A percentile compares a stretch with the other conserved stretches of the same genome.
Evolutionary conservation across 2,113 vertebrate genomes (phyloP).

Genomic region (Aspiorhynchus laticeps): DNA sequence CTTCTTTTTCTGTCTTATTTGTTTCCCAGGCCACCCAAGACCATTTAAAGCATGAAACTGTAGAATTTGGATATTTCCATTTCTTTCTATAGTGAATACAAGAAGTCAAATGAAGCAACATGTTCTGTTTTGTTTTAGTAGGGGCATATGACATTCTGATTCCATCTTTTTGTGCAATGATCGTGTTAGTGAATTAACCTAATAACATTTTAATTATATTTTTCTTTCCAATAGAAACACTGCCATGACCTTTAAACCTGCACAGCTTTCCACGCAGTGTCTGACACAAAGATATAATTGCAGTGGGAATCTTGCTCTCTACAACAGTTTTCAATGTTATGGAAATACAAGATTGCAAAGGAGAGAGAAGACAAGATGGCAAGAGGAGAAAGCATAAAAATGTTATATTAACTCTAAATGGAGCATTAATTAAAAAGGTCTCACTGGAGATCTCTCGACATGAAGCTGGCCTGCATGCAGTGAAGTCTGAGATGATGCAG

Average conservation of each 20-base stretch:
- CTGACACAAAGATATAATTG: neutral
- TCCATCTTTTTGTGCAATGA: neutral
- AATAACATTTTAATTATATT: slow-evolving; percentile 2
- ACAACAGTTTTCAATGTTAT: neutral
- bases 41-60: neutral
- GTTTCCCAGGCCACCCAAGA: neutral
- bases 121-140: neutral
- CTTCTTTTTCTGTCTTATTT: neutral
- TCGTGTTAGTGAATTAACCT: neutral
- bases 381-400: slow-evolving; percentile 11
- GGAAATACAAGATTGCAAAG: neutral
- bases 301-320: neutral
- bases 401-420: slow-evolving; percentile 55
- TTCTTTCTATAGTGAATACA: neutral
- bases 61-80: neutral
- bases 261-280: neutral
- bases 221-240: neutral
- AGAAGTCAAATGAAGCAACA: neutral
- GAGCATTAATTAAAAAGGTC: slow-evolving; percentile 69
- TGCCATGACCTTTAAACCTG: neutral
- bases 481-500: slow-evolving; percentile 36
- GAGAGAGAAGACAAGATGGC: slow-evolving; percentile 46
- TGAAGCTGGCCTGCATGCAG: slow-evolving; percentile 52
- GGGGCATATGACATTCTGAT: neutral
- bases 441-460: slow-evolving; percentile 56